phyloP scores from a whole-genome alignment of 2,797 vertebrate species.

The Steatocranus sp. region DNA sequence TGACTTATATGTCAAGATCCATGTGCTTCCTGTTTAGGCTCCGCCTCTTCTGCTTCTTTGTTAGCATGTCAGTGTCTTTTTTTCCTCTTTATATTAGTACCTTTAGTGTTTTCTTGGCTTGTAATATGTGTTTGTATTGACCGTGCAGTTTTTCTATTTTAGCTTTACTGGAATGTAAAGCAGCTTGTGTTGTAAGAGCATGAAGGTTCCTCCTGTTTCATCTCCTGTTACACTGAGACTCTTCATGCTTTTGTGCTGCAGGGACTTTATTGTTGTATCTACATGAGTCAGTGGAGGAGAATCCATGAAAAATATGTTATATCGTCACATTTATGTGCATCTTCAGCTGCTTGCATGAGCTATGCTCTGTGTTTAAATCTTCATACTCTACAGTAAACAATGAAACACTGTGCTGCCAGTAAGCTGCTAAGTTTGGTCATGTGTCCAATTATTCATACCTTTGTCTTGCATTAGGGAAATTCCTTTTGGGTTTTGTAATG shows the following conservation, averaged over 20 bases:
- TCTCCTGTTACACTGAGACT: background rate
- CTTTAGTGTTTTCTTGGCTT: background rate
- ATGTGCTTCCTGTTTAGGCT: constrained; percentile 51
- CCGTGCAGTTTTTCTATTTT: background rate
- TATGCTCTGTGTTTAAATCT: background rate
- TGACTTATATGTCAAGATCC: background rate
- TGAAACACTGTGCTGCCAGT: constrained; percentile 7
- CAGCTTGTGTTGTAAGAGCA: background rate
- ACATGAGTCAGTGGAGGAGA: constrained; percentile 1
- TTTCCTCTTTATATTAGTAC: fast-evolving
- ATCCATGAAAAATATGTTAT: background rate
- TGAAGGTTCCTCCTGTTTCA: background rate
- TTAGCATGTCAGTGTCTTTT: background rate
- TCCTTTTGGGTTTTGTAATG: background rate
- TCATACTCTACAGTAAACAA: background rate
- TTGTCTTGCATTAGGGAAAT: constrained; percentile 5
- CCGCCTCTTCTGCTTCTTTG: constrained; percentile 26
- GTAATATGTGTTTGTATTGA: background rate
- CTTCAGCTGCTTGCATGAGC: background rate
- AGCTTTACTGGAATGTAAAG: background rate
- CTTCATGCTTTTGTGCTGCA: background rate
- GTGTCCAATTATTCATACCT: constrained; percentile 6
- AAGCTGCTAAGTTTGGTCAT: constrained; percentile 17
- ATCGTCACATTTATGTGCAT: background rate
- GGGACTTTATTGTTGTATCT: background rate